Percentiles rank a stretch among this genome's conserved stretches.
Evolutionary conservation across 2,113 vertebrate species (phyloP).

Genomic region (Anoura caudifer): DNA sequence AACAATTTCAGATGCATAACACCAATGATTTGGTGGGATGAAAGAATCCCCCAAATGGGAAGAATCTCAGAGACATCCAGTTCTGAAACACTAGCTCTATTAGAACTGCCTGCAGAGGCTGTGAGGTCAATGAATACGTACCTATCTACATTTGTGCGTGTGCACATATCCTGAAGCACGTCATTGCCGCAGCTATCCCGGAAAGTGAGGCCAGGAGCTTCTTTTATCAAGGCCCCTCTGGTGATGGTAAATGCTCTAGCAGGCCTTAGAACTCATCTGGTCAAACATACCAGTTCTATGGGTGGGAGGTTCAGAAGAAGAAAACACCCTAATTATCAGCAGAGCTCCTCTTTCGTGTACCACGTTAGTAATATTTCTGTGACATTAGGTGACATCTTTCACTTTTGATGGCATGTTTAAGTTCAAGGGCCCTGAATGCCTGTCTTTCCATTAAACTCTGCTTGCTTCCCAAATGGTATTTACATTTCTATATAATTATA

Average conservation of each 20-base stretch:
- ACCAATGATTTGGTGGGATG: neutral
- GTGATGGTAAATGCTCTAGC: neutral
- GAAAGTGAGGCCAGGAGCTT: neutral
- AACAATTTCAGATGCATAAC: neutral
- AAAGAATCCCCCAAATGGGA: neutral
- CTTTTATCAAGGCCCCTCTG: neutral
- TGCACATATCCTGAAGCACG: neutral
- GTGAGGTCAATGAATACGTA: neutral
- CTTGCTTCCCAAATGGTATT: neutral
- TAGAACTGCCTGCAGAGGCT: neutral
- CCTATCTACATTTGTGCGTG: neutral
- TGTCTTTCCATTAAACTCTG: neutral
- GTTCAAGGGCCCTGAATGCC: neutral
- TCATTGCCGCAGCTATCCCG: neutral
- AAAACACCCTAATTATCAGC: neutral
- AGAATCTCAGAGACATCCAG: neutral
- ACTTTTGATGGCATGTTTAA: neutral
- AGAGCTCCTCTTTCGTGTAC: neutral
- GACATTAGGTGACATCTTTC: neutral
- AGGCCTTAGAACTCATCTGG: neutral
- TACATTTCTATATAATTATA: constrained; percentile 7
- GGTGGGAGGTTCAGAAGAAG: neutral
- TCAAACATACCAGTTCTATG: neutral
- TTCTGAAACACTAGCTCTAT: neutral
- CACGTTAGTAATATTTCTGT: neutral